Conservation (phyloP, 2,113 vertebrate species). For the Campylomormyrus numenius region DNA sequence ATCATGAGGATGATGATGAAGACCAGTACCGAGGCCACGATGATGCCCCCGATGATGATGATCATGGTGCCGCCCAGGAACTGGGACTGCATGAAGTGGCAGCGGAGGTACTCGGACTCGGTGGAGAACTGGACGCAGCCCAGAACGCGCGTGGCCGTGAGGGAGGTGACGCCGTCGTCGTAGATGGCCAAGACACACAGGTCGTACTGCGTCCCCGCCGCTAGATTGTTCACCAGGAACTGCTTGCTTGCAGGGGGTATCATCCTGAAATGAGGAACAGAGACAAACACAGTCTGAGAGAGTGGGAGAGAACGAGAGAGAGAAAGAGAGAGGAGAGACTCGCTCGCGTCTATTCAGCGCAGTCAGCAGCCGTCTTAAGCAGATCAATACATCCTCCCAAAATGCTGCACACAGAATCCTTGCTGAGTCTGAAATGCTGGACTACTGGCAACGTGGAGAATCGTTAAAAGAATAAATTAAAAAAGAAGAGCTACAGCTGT, state of each 20-base stretch:
- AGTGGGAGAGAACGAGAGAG: background rate
- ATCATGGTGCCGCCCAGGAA: constrained; percentile 98
- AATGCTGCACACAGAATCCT: background rate
- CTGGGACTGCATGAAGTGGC: constrained; percentile 99
- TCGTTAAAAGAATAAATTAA: background rate
- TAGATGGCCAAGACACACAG: constrained; percentile 96
- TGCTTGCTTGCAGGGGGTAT: constrained; percentile 93
- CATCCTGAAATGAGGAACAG: constrained; percentile 69
- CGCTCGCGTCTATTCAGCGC: background rate
- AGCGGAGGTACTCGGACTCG: constrained; percentile 89
- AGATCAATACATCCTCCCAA: background rate
- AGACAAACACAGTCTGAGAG: background rate
- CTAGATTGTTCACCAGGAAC: constrained; percentile 94
- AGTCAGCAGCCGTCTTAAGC: background rate
- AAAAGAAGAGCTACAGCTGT: background rate
- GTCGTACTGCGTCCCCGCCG: constrained; percentile 83
- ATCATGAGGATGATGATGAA: constrained; percentile 99
- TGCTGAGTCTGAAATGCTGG: background rate
- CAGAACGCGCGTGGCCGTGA: constrained; percentile 91
- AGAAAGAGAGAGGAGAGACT: background rate
- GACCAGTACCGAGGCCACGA: constrained; percentile 91
- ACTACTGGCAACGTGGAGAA: background rate
- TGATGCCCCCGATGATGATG: constrained; percentile 97
- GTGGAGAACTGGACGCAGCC: constrained; percentile 93
- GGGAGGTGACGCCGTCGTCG: constrained; percentile 86